Evolutionary conservation across 2,797 vertebrate species (phyloP).

Genomic region (Tadarida brasiliensis): DNA sequence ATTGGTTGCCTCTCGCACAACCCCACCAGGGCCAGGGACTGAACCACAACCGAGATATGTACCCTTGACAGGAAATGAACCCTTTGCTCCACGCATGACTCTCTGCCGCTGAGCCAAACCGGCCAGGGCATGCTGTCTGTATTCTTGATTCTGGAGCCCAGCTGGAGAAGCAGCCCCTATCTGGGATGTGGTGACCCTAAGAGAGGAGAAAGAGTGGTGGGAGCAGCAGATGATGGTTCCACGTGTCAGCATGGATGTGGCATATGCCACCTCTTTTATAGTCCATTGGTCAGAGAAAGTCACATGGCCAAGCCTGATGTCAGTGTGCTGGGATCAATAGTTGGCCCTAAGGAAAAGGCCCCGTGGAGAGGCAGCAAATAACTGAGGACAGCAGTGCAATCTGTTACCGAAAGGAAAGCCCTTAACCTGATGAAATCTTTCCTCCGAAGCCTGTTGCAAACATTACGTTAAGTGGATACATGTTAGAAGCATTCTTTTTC

Average conservation of each 20-base stretch:
- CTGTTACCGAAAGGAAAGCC: background rate
- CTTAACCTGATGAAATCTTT: background rate
- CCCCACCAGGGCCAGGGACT: no score
- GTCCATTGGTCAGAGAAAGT: background rate
- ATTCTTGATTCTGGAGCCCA: background rate
- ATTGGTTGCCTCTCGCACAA: no score
- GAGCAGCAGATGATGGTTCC: background rate
- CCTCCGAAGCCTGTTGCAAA: background rate
- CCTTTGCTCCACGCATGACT: no score
- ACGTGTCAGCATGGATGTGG: background rate
- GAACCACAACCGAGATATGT: no score
- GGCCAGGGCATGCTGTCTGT: background rate
- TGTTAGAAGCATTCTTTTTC: slow-evolving; percentile 17
- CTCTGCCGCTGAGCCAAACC: no score
- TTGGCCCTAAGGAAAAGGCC: background rate
- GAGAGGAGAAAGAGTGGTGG: background rate
- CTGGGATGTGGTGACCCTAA: background rate
- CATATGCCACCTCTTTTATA: background rate
- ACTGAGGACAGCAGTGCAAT: background rate
- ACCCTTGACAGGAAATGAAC: no score
- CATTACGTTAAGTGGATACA: background rate
- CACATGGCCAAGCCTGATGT: background rate
- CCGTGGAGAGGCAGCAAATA: background rate
- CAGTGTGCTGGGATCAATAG: background rate
- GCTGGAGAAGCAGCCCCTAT: background rate